phyloP scores from a whole-genome alignment of 2,888 invertebrate genomes.

The Stenotaenia linearis region DNA sequence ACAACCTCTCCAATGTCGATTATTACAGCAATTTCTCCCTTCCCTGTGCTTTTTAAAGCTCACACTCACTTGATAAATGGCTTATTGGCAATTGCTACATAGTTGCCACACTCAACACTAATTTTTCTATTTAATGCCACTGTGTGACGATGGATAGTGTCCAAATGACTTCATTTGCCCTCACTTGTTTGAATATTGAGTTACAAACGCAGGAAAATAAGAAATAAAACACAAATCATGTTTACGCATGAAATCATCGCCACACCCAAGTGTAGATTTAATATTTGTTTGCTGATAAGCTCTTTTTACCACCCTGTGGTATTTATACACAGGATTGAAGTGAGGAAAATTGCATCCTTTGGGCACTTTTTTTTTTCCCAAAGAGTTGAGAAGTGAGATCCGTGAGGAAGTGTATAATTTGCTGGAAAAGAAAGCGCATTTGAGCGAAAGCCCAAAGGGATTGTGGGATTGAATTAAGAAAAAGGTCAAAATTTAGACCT shows the following conservation, averaged over 20 bases:
- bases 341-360: background rate
- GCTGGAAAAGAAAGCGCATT: background rate
- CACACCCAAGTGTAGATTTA: background rate
- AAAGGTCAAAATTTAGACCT: background rate
- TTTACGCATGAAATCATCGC: background rate
- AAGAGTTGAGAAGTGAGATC: background rate
- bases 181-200: background rate
- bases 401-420: background rate
- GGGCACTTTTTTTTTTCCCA: background rate
- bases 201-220: background rate
- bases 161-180: background rate
- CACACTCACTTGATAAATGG: background rate
- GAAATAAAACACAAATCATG: background rate
- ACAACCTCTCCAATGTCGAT: background rate
- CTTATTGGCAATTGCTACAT: background rate
- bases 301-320: background rate
- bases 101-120: background rate
- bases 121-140: background rate
- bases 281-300: background rate
- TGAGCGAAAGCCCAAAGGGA: background rate
- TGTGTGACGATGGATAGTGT: background rate
- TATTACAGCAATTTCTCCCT: background rate
- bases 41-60: background rate
- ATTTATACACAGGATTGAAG: background rate
- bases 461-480: background rate